phyloP scores from a whole-genome alignment of 92 coral and sea anemone species.

The Galaxea fascicularis region DNA sequence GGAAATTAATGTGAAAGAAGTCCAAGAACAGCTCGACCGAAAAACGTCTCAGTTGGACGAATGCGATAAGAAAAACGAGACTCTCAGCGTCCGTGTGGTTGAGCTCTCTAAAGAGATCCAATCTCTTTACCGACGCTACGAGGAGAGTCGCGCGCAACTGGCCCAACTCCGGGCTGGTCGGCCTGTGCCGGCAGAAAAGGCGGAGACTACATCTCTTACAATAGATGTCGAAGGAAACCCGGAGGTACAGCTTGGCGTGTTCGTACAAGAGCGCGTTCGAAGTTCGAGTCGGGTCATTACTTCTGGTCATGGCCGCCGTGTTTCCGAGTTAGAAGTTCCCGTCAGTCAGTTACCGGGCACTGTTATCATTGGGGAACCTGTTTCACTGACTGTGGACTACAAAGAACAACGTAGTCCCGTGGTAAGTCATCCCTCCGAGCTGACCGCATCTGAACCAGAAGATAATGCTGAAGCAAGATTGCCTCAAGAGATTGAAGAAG shows the following conservation, averaged over 20 bases:
- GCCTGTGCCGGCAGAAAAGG: slow-evolving; percentile 41
- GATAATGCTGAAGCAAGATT: slow-evolving; percentile 31
- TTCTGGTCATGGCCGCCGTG: slow-evolving; percentile 56
- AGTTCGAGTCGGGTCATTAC: slow-evolving; percentile 44
- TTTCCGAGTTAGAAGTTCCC: slow-evolving; percentile 61
- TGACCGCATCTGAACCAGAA: slow-evolving; percentile 46
- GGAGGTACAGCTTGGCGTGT: slow-evolving; percentile 71
- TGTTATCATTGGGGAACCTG: slow-evolving; percentile 70
- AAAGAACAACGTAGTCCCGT: slow-evolving; percentile 13
- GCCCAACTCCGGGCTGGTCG: slow-evolving; percentile 48
- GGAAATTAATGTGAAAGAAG: slow-evolving; percentile 45
- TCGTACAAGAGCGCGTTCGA: slow-evolving; percentile 63
- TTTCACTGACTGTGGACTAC: slow-evolving; percentile 67
- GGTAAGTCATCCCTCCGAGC: slow-evolving; percentile 34
- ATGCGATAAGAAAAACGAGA: slow-evolving; percentile 64
- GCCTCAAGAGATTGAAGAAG: slow-evolving; percentile 41
- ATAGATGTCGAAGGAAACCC: slow-evolving; percentile 63
- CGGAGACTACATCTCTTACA: slow-evolving; percentile 64
- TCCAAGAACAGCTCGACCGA: slow-evolving; percentile 60
- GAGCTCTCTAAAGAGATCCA: slow-evolving; percentile 59
- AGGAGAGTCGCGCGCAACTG: slow-evolving; percentile 30
- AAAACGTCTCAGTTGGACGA: slow-evolving; percentile 60
- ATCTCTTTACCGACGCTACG: slow-evolving; percentile 41
- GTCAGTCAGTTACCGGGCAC: slow-evolving; percentile 74
- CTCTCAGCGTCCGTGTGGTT: slow-evolving; percentile 54